A percentile compares a stretch with the other conserved stretches of the same genome.
These are phyloP conservation scores for Xanthostigma xanthostigma DNA, from an alignment of 2,888 invertebrate species.

Conservation along the genomic window DNA sequence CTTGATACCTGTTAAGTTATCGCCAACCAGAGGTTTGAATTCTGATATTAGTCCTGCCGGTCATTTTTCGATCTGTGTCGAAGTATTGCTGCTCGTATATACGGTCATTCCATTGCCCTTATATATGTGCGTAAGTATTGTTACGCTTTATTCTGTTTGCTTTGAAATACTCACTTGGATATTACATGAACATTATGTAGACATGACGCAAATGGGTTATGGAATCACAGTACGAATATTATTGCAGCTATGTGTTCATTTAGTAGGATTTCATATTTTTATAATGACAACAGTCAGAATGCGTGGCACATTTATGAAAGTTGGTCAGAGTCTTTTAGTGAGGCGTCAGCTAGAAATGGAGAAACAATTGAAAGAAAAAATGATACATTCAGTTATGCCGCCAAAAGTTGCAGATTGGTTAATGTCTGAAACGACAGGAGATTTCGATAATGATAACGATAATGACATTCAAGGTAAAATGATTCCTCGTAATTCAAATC, in stretches of 20 bases:
- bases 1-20: slow-evolving; percentile 27
- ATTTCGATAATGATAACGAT: slow-evolving; percentile 34
- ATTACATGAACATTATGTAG: slow-evolving; percentile 16
- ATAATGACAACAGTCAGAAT: slow-evolving; percentile 86
- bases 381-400: slow-evolving; percentile 97
- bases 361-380: slow-evolving; percentile 87
- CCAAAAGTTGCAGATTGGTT: slow-evolving; percentile 80
- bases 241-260: slow-evolving; percentile 77
- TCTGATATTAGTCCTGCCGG: slow-evolving; percentile 57
- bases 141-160: slow-evolving; percentile 64
- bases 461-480: slow-evolving; percentile 16
- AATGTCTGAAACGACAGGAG: slow-evolving; percentile 54
- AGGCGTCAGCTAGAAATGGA: slow-evolving; percentile 83
- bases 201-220: slow-evolving; percentile 7
- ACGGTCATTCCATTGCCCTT: slow-evolving; percentile 85
- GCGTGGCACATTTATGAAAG: slow-evolving; percentile 93
- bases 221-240: slow-evolving; percentile 55
- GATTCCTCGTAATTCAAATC: slow-evolving; percentile 35
- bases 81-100: slow-evolving; percentile 81
- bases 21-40: slow-evolving; percentile 17
- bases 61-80: slow-evolving; percentile 70
- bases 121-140: slow-evolving; percentile 67
- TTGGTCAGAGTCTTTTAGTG: slow-evolving; percentile 82
- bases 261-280: slow-evolving; percentile 84
- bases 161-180: slow-evolving; percentile 61